These are phyloP conservation scores for Melanotaenia trifasciata DNA, from an alignment of 2,797 vertebrate species.

Conservation along the genomic window DNA sequence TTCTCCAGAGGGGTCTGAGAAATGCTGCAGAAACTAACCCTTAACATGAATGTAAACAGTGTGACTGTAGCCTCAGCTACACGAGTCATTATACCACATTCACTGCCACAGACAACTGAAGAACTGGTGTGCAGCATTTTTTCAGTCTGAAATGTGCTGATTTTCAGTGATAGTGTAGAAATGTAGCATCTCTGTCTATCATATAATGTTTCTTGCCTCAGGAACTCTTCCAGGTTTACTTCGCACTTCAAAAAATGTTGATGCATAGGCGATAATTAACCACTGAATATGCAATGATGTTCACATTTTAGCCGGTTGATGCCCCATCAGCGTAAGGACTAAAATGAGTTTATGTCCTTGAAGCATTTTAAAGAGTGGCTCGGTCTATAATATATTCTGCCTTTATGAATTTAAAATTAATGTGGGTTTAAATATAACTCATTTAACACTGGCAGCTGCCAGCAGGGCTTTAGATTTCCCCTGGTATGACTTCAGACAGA, in stretches of 20 bases:
- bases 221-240: conserved; percentile 30
- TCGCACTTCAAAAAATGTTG: conserved; percentile 17
- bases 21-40: conserved; percentile 34
- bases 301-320: conserved; percentile 42
- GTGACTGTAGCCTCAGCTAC: conserved; percentile 41
- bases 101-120: conserved; percentile 14
- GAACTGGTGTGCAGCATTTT: conserved; percentile 9
- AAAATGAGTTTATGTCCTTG: conserved; percentile 55
- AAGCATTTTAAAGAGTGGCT: conserved; percentile 52
- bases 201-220: conserved; percentile 24
- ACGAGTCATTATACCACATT: conserved; percentile 54
- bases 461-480: conserved; percentile 66
- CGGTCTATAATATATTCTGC: conserved; percentile 57
- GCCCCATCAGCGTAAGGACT: conserved; percentile 46
- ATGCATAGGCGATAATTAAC: conserved; percentile 26
- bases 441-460: conserved; percentile 64
- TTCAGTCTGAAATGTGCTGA: conserved; percentile 11
- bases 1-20: conserved; percentile 30
- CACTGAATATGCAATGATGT: conserved; percentile 26
- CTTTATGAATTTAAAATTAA: conserved; percentile 71
- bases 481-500: conserved; percentile 67
- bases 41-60: conserved; percentile 58
- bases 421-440: conserved; percentile 66
- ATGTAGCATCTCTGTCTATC: conserved; percentile 13
- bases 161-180: conserved; percentile 13